These are phyloP conservation scores for Holacanthella duospinosa DNA, from an alignment of 2,888 invertebrate genomes.

Conservation along the genomic window DNA sequence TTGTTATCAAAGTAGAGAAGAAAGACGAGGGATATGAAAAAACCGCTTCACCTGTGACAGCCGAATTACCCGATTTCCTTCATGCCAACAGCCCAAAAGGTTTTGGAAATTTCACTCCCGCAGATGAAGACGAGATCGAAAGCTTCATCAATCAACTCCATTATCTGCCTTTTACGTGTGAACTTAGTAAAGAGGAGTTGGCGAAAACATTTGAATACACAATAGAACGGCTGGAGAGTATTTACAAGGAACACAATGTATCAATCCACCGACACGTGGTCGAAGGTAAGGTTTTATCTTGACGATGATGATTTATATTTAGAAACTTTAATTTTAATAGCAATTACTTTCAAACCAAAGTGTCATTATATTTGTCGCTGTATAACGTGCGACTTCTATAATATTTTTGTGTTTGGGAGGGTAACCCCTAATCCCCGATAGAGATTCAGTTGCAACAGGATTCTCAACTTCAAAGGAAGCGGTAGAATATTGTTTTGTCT, in stretches of 20 bases:
- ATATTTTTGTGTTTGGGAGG: too few species aligned
- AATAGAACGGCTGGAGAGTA: conserved; percentile 18
- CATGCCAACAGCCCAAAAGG: not conserved
- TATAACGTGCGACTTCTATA: not conserved
- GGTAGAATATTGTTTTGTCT: too few species aligned
- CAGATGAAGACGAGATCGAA: conserved; percentile 23
- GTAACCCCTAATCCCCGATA: too few species aligned
- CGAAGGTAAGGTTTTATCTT: conserved; percentile 14
- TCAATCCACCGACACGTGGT: conserved; percentile 19
- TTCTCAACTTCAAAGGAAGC: too few species aligned
- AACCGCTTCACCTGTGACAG: too few species aligned
- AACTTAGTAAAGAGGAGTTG: conserved; percentile 22
- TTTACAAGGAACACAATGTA: conserved; percentile 26
- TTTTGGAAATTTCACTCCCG: conserved; percentile 11
- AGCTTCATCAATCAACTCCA: conserved; percentile 27
- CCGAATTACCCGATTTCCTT: too few species aligned
- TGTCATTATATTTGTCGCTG: too few species aligned
- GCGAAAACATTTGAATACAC: conserved; percentile 18
- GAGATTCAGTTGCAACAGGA: too few species aligned
- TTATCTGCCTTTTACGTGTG: conserved; percentile 29
- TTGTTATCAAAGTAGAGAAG: too few species aligned
- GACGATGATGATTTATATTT: not conserved
- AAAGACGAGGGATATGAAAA: too few species aligned
- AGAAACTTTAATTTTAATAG: not conserved
- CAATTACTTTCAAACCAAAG: too few species aligned